Base-by-base conservation (phyloP, 1,140 invertebrate genomes). In the Pseudomyrmex concolor region DNA sequence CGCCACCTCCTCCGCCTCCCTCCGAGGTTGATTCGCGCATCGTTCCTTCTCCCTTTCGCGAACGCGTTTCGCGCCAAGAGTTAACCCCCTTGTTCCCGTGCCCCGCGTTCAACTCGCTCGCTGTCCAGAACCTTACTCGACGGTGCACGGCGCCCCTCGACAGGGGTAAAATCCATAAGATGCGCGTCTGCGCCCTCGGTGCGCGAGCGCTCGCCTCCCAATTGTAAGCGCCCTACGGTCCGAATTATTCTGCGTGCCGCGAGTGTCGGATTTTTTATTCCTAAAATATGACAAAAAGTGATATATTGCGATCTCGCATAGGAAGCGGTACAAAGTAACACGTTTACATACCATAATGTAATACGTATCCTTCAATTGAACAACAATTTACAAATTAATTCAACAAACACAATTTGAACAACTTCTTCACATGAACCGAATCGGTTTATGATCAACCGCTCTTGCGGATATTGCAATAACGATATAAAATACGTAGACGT, bases 151-250 rank as follows among this genome's bases (percentile, higher is more conserved):
- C 74, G 63, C 67, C 86, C 25, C 87, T 76, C 82, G 70, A 67
- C 71, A 54, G 90, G 81, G 89, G 91, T 91, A 94, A 94, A 94
- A 94, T 94, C 93, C 91, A 94, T 93, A 94, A 93, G 91, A 84
- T 72, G 60, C 84, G 93, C 93, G 93, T 90, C 91, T 93, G 93
- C 93, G 93, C 93, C 72, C 82, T 90, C 83, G 22, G 4, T 19
- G 48, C 60, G 76, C 81, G 82, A 74, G 51, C 51, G n/a, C n/a
- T 62, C 5, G 48, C 60, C 62, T 84, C 71, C n/a, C 66, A 10
- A 66, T 71, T 19, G 48, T 51, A 60, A 86, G 55, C 80, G 80
- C 73, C 73, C 67, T 78, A 78, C 62, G 17, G 19, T 57, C 1
- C 76, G 43, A 80, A 71, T 54, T 34, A 77, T 2, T 45, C 17